Evolutionary conservation across 2,888 invertebrate genomes (phyloP).

Genomic region (Leptinotarsa juncta): DNA sequence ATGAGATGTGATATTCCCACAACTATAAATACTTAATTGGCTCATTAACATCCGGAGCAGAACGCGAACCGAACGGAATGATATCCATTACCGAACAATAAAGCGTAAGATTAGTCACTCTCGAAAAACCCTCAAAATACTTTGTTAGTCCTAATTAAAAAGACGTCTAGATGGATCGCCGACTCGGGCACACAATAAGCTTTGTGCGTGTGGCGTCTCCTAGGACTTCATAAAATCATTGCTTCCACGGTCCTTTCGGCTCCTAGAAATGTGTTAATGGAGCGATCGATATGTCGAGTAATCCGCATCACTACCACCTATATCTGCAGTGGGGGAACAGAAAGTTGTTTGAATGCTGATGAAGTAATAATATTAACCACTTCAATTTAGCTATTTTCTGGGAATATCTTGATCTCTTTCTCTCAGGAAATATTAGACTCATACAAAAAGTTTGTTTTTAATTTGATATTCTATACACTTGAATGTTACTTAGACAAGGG

Average conservation of each 20-base stretch:
- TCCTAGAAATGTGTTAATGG: conserved; percentile 41
- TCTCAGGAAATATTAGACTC: no score
- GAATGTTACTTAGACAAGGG: no score
- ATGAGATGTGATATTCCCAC: neutral
- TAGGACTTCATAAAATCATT: conserved; percentile 40
- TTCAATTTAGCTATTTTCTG: no score
- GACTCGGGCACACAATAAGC: conserved; percentile 32
- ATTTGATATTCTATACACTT: no score
- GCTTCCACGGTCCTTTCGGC: conserved; percentile 26
- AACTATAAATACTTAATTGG: neutral
- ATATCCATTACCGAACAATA: conserved; percentile 19
- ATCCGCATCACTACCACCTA: conserved; percentile 29
- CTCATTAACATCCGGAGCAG: conserved; percentile 10
- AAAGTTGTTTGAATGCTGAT: conserved; percentile 31
- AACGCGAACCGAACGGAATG: conserved; percentile 12
- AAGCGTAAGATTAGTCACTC: conserved; percentile 17
- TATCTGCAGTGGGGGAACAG: conserved; percentile 25
- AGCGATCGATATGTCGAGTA: conserved; percentile 38
- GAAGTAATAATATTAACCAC: conserved; percentile 23
- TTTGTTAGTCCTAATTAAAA: conserved; percentile 42
- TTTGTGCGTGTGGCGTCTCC: conserved; percentile 39
- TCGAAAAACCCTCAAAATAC: conserved; percentile 18
- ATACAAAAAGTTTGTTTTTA: no score
- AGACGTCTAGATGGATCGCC: conserved; percentile 31
- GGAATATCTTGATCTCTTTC: no score